phyloP scores from a whole-genome alignment of 2,888 invertebrate species.

The Calliopum simillimum region DNA sequence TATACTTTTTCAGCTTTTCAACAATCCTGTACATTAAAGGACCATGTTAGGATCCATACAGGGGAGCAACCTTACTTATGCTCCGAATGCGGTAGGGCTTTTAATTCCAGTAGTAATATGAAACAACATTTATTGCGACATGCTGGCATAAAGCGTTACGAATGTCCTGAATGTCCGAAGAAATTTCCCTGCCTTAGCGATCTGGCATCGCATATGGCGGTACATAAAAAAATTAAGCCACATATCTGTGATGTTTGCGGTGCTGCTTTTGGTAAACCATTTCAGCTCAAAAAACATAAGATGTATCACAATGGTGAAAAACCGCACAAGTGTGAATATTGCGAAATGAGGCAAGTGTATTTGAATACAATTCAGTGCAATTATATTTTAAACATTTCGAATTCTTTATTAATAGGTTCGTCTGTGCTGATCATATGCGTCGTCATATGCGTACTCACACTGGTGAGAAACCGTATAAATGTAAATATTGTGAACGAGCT shows the following conservation, averaged over 20 bases:
- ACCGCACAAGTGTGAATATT: conserved; percentile 53
- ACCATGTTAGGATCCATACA: conserved; percentile 70
- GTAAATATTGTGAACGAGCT: conserved; percentile 48
- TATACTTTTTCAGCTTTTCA: conserved; percentile 65
- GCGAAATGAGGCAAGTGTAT: conserved; percentile 50
- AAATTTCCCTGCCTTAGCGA: conserved; percentile 71
- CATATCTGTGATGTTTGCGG: conserved; percentile 75
- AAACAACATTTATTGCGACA: conserved; percentile 71
- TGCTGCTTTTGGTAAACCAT: conserved; percentile 70
- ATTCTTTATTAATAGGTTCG: conserved; percentile 65
- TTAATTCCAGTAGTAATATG: conserved; percentile 70
- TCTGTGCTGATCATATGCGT: conserved; percentile 71
- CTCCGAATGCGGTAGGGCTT: conserved; percentile 71
- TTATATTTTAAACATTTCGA: not conserved
- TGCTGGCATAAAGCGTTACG: conserved; percentile 69
- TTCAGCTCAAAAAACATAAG: conserved; percentile 73
- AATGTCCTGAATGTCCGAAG: conserved; percentile 71
- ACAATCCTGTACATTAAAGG: conserved; percentile 71
- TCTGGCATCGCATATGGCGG: conserved; percentile 68
- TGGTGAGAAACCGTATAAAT: conserved; percentile 61
- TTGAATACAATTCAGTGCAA: not conserved
- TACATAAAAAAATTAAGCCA: conserved; percentile 71
- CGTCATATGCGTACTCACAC: conserved; percentile 72
- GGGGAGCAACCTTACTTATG: conserved; percentile 72
- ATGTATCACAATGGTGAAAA: conserved; percentile 74